phyloP scores from a whole-genome alignment of 2,113 vertebrate genomes.

The Crotalus helleri region DNA sequence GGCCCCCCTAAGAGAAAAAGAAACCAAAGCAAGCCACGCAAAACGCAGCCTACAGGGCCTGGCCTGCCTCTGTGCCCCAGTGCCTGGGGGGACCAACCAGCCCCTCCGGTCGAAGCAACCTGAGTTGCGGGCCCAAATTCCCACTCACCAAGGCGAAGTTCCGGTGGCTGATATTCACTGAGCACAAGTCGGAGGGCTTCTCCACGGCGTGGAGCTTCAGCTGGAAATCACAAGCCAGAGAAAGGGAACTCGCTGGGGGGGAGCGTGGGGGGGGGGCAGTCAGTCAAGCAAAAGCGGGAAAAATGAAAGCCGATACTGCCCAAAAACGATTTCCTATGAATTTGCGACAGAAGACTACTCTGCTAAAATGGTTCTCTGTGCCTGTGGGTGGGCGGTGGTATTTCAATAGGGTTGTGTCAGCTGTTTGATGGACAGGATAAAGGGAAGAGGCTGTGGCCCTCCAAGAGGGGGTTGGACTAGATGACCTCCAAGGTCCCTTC shows the following conservation, averaged over 20 bases:
- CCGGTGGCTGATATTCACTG: conserved; percentile 74
- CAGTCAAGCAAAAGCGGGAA: not conserved
- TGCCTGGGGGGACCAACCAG: no score
- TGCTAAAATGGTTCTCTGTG: not conserved
- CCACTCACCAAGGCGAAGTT: conserved; percentile 73
- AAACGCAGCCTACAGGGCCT: no score
- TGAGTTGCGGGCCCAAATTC: not conserved
- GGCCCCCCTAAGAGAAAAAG: not conserved
- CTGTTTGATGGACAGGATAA: not conserved
- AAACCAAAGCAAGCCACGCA: accelerated
- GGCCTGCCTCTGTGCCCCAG: not conserved
- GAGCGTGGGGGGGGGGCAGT: no score
- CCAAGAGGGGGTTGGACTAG: no score
- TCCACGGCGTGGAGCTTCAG: conserved; percentile 72
- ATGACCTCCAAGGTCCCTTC: no score
- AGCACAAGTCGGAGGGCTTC: conserved; percentile 77
- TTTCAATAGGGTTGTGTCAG: not conserved
- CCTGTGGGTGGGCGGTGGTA: not conserved
- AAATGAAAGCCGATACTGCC: not conserved
- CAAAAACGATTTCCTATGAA: not conserved
- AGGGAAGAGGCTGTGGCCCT: not conserved
- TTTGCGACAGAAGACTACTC: not conserved
- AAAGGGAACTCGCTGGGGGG: no score
- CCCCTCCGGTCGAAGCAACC: not conserved
- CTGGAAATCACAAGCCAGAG: conserved; percentile 58